Percentiles rank a stretch among this genome's conserved stretches.
phyloP scores from a whole-genome alignment of 1,140 invertebrate genomes.

The Platyscapa corneri region DNA sequence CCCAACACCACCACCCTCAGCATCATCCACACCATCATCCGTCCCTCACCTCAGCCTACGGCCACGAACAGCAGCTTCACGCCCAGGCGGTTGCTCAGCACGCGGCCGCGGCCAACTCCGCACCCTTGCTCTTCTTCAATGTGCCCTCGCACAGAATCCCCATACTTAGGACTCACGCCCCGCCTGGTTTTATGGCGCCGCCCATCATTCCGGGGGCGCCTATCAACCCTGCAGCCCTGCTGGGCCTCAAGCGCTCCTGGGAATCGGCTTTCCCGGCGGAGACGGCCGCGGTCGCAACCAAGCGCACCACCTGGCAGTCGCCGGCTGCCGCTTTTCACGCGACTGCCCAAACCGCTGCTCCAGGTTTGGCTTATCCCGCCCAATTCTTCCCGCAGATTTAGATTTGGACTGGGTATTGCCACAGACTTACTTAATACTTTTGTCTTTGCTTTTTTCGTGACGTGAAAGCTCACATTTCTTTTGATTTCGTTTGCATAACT shows the following conservation, averaged over 20 bases:
- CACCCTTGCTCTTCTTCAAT: conserved; percentile 69
- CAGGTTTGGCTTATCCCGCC: conserved; percentile 70
- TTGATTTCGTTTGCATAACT: too few relatives aligned
- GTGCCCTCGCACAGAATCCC: conserved; percentile 68
- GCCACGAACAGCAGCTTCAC: conserved; percentile 68
- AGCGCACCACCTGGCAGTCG: conserved; percentile 69
- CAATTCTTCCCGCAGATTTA: conserved; percentile 72
- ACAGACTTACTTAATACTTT: too few relatives aligned
- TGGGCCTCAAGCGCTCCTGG: conserved; percentile 74
- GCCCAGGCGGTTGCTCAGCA: conserved; percentile 54
- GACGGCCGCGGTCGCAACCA: conserved; percentile 59
- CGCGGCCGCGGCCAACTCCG: conserved; percentile 64
- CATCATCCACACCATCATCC: conserved; percentile 25
- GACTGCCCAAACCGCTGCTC: conserved; percentile 59
- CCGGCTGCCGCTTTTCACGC: conserved; percentile 64
- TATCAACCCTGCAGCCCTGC: conserved; percentile 72
- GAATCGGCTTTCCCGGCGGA: conserved; percentile 70
- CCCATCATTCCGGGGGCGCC: conserved; percentile 64
- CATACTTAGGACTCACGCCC: conserved; percentile 69
- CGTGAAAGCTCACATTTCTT: too few relatives aligned
- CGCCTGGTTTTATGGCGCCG: conserved; percentile 70
- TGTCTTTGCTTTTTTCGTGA: too few relatives aligned
- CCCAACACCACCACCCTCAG: conserved; percentile 56
- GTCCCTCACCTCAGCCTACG: conserved; percentile 73
- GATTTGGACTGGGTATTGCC: background rate